Percentiles rank a stretch among this genome's conserved stretches.
Conservation (phyloP, 2,888 invertebrate genomes). For the Trachelus tabidus region DNA sequence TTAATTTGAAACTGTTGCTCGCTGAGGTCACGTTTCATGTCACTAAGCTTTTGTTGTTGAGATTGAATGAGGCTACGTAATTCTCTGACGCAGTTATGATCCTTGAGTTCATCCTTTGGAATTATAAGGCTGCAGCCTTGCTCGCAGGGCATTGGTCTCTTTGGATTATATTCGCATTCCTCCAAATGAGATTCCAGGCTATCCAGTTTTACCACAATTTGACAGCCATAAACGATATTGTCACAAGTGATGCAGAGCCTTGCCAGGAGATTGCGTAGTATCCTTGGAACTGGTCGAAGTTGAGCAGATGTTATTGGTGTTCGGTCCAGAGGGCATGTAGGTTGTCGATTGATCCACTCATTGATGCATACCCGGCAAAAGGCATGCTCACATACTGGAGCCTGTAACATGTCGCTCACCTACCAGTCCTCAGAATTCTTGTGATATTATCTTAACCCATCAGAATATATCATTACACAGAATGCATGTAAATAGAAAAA, state of each 20-base stretch:
- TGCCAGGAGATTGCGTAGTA: constrained; percentile 90
- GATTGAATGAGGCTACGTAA: constrained; percentile 84
- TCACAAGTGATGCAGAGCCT: constrained; percentile 92
- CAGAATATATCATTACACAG: constrained; percentile 1
- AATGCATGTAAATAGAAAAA: constrained; percentile 8
- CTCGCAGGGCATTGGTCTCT: constrained; percentile 92
- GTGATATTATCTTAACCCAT: not conserved
- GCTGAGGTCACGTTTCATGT: constrained; percentile 86
- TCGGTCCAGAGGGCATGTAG: constrained; percentile 94
- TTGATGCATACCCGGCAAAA: constrained; percentile 94
- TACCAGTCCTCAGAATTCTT: constrained; percentile 48
- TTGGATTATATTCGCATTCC: constrained; percentile 95
- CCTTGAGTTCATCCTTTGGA: constrained; percentile 93
- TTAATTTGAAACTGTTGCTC: constrained; percentile 89
- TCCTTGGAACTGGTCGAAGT: constrained; percentile 91
- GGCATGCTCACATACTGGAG: constrained; percentile 95
- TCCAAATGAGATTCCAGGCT: constrained; percentile 84
- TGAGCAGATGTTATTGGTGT: constrained; percentile 90
- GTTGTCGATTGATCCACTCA: constrained; percentile 94
- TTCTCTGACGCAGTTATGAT: constrained; percentile 94
- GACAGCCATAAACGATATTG: constrained; percentile 89
- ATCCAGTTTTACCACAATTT: constrained; percentile 87
- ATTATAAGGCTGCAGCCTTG: constrained; percentile 94
- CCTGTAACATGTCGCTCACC: constrained; percentile 71
- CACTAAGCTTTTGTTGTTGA: constrained; percentile 87